Conservation (phyloP, 2,888 invertebrate genomes). For the Hirtodrosophila trivittata region DNA sequence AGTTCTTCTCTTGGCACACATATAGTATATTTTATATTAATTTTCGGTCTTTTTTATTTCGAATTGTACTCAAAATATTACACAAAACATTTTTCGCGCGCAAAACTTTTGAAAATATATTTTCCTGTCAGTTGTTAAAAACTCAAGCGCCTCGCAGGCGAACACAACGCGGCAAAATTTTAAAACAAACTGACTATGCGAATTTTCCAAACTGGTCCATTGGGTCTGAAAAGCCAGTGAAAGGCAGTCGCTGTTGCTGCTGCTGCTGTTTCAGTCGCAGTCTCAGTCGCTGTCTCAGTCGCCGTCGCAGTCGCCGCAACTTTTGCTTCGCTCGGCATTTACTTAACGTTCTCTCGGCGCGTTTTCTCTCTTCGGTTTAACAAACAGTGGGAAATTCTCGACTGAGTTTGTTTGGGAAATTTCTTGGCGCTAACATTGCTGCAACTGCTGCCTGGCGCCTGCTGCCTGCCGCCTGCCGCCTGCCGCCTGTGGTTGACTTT, state of each 20-base stretch:
- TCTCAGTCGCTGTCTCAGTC: slow-evolving; percentile 18
- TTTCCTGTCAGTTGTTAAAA: not conserved
- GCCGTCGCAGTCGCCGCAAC: slow-evolving; percentile 9
- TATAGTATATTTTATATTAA: not conserved
- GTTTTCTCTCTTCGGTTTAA: slow-evolving; percentile 31
- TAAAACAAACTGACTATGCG: slow-evolving; percentile 79
- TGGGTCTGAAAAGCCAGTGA: slow-evolving; percentile 62
- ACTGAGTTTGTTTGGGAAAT: slow-evolving; percentile 71
- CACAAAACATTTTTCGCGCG: slow-evolving; percentile 17
- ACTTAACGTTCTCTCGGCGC: slow-evolving; percentile 10
- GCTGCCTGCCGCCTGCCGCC: slow-evolving; percentile 4
- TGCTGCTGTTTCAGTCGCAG: slow-evolving; percentile 8
- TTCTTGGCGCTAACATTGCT: slow-evolving; percentile 32
- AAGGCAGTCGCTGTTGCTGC: slow-evolving; percentile 46
- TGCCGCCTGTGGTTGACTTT: not conserved
- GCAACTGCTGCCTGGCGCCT: slow-evolving; percentile 18
- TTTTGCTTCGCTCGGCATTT: slow-evolving; percentile 10
- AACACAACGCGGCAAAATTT: slow-evolving; percentile 72
- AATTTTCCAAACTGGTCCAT: slow-evolving; percentile 80
- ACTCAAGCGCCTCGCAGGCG: slow-evolving; percentile 31
- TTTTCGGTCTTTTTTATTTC: not conserved
- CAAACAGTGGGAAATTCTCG: slow-evolving; percentile 66
- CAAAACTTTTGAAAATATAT: slow-evolving; percentile 3
- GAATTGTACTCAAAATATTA: slow-evolving; percentile 2
- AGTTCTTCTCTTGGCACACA: not conserved